Evolutionary conservation across 2,888 invertebrate genomes (phyloP), one percentile per base, ranked within the genome.

Genomic region (Drosophila multiciliata): DNA sequence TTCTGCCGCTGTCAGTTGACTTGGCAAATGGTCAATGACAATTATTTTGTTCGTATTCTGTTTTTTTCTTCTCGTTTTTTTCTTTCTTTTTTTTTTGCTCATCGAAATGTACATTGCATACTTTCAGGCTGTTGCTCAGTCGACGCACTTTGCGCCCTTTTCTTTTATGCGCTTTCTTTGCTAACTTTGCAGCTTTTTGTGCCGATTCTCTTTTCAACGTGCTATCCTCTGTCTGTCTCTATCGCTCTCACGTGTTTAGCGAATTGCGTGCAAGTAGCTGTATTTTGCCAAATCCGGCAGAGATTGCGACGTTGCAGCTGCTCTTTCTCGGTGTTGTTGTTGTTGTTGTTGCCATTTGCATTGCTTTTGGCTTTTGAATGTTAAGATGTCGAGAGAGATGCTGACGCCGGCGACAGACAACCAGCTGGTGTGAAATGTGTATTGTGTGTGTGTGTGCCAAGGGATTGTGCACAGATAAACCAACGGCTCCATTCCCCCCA

Each of bases 321-420:
- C 61, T 70, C 75, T 71, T 63, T 26, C 62, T 60, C 84, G 76
- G 75, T 85, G 85, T 87, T 86, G 85, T 83, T 83, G 45, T 60
- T 82, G 76, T 77, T 85, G 85, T 87, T 86, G 85, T 83, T 83
- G 45, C 15, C 23, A 15, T 88, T 85, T 87, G 50, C 50, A 29
- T 50, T 85, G 50, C 50, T 50, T 50, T 85, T 83, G 88, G 86
- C 83, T 87, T 83, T 83, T 83, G 87, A 83, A 83, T 87, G 86
- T 83, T 87, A 87, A 87, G 88, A 83, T 85, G 88, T 82, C 88
- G 86, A 87, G 88, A 29, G 29, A 87, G 88, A 88, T 85, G 88
- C 82, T 79, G 74, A 68, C 74, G 76, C 64, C 66, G 63, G 57
- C 29, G 73, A 79, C 60, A 66, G 72, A 68, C 66, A 69, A 63